These are phyloP conservation scores for Netelia fuscicornis DNA, from an alignment of 2,888 invertebrate genomes.

Conservation along the genomic window DNA sequence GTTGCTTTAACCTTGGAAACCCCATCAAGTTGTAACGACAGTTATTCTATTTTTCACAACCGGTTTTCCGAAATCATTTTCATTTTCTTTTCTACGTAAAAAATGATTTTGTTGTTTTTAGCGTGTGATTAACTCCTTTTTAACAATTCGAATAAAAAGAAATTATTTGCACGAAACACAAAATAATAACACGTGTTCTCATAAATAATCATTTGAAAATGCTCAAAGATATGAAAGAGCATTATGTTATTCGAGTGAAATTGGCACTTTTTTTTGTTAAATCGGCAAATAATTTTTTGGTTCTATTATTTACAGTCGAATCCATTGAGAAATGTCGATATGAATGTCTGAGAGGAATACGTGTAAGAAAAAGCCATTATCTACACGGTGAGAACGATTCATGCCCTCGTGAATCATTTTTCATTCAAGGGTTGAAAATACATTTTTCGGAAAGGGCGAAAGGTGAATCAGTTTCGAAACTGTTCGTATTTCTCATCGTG, in stretches of 20 bases:
- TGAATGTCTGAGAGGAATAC: not conserved
- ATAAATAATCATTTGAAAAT: too few relatives aligned
- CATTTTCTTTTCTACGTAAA: not conserved
- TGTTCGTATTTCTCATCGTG: slow-evolving; percentile 31
- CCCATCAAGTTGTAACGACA: not conserved
- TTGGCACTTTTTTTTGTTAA: not conserved
- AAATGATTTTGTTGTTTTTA: too few relatives aligned
- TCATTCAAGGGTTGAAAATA: not conserved
- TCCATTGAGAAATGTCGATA: not conserved
- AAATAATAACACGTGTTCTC: too few relatives aligned
- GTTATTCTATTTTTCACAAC: not conserved
- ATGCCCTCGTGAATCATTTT: not conserved
- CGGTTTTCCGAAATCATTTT: not conserved
- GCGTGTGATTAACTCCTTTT: too few relatives aligned
- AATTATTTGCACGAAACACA: too few relatives aligned
- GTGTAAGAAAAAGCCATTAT: not conserved
- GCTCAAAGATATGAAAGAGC: not conserved
- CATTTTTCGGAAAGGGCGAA: slow-evolving; percentile 11
- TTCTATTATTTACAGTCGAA: not conserved
- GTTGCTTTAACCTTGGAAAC: not conserved
- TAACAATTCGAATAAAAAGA: too few relatives aligned
- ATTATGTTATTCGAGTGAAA: not conserved
- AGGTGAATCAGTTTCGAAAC: not conserved
- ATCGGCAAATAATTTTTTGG: not conserved
- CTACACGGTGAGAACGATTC: not conserved